Evolutionary conservation across 2,113 vertebrate genomes (phyloP).

Genomic region (Pluvianellus socialis): DNA sequence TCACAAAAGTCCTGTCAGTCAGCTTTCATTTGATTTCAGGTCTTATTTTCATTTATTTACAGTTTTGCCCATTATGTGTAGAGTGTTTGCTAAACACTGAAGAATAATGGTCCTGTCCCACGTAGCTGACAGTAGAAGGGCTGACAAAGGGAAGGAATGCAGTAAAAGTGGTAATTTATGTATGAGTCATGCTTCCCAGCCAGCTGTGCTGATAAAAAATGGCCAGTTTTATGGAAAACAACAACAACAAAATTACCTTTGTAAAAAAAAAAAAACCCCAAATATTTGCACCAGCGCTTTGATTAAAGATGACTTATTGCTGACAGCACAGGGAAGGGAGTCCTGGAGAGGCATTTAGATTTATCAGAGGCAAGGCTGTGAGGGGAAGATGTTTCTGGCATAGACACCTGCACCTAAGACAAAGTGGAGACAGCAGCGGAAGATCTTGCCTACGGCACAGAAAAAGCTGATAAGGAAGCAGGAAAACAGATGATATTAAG

Average conservation of each 20-base stretch:
- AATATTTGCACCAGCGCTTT: neutral
- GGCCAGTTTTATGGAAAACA: slow-evolving; percentile 8
- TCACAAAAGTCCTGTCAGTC: slow-evolving; percentile 12
- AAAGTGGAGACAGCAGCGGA: neutral
- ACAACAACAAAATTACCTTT: slow-evolving; percentile 3
- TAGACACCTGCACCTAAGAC: neutral
- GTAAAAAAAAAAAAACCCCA: neutral
- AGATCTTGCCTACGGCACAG: neutral
- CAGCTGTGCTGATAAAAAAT: slow-evolving; percentile 43
- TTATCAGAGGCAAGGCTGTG: neutral
- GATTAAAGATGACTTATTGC: neutral
- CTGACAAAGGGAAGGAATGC: slow-evolving; percentile 33
- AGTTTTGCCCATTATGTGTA: neutral
- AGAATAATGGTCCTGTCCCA: slow-evolving; percentile 29
- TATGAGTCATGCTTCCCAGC: slow-evolving; percentile 7
- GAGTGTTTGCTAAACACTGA: slow-evolving; percentile 25
- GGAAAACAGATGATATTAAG: neutral
- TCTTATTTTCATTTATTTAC: slow-evolving; percentile 37
- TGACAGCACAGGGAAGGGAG: neutral
- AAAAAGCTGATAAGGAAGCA: neutral
- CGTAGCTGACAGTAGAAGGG: neutral
- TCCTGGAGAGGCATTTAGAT: neutral
- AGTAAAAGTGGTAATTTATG: slow-evolving; percentile 41
- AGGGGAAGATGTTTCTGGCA: neutral
- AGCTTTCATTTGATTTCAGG: neutral